These are phyloP conservation scores for Taxidea taxus DNA, from an alignment of 2,113 vertebrate species.

Conservation along the genomic window DNA sequence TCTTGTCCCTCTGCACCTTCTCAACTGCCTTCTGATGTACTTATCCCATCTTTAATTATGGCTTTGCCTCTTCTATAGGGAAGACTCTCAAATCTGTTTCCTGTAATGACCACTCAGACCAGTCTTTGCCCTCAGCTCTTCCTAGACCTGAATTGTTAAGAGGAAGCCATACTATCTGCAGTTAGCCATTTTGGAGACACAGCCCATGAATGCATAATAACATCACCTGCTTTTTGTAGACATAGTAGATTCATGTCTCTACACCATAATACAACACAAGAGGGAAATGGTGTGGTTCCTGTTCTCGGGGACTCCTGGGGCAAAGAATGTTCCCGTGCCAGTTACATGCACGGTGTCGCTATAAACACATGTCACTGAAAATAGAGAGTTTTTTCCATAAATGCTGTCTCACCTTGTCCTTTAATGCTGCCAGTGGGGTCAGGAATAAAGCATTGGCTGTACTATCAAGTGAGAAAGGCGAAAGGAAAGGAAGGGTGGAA, in stretches of 20 bases:
- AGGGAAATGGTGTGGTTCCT: neutral
- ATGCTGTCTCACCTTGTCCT: neutral
- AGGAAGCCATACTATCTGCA: neutral
- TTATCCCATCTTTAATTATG: neutral
- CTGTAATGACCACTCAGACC: neutral
- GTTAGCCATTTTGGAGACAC: neutral
- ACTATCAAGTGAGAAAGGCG: neutral
- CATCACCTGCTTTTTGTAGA: neutral
- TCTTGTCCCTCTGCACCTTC: neutral
- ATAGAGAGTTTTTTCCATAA: neutral
- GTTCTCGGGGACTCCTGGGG: neutral
- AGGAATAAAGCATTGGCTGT: neutral
- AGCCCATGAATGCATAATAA: neutral
- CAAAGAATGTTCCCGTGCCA: neutral
- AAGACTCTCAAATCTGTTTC: neutral
- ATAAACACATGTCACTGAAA: neutral
- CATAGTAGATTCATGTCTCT: neutral
- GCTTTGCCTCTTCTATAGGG: neutral
- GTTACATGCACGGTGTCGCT: neutral
- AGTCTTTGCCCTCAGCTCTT: neutral
- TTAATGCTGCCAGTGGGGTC: neutral
- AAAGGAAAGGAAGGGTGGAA: neutral
- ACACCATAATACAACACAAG: neutral
- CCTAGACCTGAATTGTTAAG: neutral
- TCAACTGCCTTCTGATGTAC: neutral